Conservation (phyloP, 2,797 vertebrate genomes). For the Rhinogobio ventralis region DNA sequence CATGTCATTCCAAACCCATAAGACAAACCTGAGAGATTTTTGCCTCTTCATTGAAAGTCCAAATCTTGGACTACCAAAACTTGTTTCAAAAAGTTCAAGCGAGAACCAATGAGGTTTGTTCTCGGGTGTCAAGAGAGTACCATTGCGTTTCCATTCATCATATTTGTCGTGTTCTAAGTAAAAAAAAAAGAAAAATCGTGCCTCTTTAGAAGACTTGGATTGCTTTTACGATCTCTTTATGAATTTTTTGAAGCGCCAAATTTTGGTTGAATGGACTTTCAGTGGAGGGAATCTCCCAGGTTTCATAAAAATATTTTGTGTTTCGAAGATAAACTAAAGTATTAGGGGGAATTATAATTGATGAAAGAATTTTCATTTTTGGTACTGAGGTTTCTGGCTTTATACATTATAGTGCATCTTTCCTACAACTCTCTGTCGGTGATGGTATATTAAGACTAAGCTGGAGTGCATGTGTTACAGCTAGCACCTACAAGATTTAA, state of each 20-base stretch:
- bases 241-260: not conserved
- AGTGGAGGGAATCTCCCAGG: not conserved
- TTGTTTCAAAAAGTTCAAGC: not conserved
- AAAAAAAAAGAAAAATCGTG: not conserved
- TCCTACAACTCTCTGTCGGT: not conserved
- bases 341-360: not conserved
- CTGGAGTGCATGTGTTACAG: slow-evolving; percentile 23
- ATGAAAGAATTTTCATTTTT: not conserved
- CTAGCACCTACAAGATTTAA: slow-evolving; percentile 39
- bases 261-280: not conserved
- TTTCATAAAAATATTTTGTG: not conserved
- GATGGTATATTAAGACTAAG: slow-evolving; percentile 12
- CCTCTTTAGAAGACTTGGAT: not conserved
- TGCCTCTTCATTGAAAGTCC: not conserved
- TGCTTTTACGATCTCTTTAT: not conserved
- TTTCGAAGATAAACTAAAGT: not conserved
- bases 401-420: slow-evolving; percentile 8
- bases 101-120: not conserved
- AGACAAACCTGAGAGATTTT: not conserved
- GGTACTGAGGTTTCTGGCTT: slow-evolving; percentile 23
- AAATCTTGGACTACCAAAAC: not conserved
- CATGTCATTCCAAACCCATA: not conserved
- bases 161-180: not conserved
- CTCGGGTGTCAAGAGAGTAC: not conserved
- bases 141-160: not conserved